Evolutionary conservation across 1,140 invertebrate species (phyloP).

Genomic region (Prorops nasuta): DNA sequence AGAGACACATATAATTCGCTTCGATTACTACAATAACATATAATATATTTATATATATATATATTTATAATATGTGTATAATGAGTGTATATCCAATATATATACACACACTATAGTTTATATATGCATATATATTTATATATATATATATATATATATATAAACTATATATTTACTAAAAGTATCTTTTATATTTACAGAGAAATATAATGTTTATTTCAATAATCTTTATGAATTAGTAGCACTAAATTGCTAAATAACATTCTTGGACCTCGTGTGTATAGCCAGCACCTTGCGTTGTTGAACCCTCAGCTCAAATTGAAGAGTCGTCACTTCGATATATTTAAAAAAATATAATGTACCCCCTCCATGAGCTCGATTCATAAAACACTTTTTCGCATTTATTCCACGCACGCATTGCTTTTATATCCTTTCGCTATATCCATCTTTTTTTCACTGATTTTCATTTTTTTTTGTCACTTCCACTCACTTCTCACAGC

Average conservation of each 20-base stretch:
- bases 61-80: conserved; percentile 32
- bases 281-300: conserved; percentile 52
- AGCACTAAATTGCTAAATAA: conserved; percentile 55
- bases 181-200: conserved; percentile 42
- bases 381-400: conserved; percentile 20
- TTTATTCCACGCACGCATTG: conserved; percentile 7
- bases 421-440: conserved; percentile 5
- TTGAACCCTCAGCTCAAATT: conserved; percentile 39
- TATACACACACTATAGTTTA: conserved; percentile 36
- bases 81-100: conserved; percentile 30
- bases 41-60: conserved; percentile 53
- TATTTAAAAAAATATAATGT: conserved; percentile 36
- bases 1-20: conserved; percentile 47
- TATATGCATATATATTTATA: conserved; percentile 46
- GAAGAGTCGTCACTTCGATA: conserved; percentile 31
- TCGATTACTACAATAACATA: conserved; percentile 55
- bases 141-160: conserved; percentile 30
- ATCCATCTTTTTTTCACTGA: conserved; percentile 1
- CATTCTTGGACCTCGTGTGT: conserved; percentile 55
- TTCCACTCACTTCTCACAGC: conserved; percentile 49
- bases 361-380: conserved; percentile 47
- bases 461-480: conserved; percentile 9
- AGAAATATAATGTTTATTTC: conserved; percentile 43
- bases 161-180: conserved; percentile 36
- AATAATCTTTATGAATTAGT: conserved; percentile 50